A percentile compares a stretch with the other conserved stretches of the same genome.
Evolutionary conservation across 1,140 invertebrate species (phyloP).

Genomic region (Pseudomyrmex pallidus): DNA sequence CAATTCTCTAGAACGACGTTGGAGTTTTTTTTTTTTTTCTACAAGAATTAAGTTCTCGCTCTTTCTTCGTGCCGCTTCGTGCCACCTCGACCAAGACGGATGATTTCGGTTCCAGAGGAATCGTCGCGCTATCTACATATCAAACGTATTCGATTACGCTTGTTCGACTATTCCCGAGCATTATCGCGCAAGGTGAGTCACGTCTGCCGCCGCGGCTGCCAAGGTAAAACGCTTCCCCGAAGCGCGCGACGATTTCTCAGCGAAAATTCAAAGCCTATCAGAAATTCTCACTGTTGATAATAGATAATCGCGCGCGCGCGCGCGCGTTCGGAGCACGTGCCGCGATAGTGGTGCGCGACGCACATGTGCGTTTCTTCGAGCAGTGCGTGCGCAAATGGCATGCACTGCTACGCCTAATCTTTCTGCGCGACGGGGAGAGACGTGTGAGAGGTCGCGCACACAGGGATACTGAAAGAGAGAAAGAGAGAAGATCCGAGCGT

Average conservation of each 20-base stretch:
- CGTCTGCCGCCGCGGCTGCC: conserved; percentile 13
- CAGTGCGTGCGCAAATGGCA: conserved; percentile 43
- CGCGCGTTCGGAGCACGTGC: conserved; percentile 36
- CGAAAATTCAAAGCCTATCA: conserved; percentile 43
- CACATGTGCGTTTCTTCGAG: conserved; percentile 33
- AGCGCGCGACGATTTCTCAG: conserved; percentile 31
- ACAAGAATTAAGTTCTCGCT: background rate
- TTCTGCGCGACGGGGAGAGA: conserved; percentile 22
- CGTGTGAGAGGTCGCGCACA: background rate
- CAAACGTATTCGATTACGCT: conserved; percentile 40
- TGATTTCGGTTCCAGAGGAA: conserved; percentile 31
- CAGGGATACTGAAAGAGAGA: background rate
- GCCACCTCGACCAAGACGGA: background rate
- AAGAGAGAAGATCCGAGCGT: conserved; percentile 16
- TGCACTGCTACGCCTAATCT: conserved; percentile 52
- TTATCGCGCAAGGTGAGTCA: conserved; percentile 52
- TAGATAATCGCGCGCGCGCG: conserved; percentile 27
- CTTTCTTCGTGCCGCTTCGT: background rate
- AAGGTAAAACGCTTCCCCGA: conserved; percentile 46
- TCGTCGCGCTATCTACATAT: background rate
- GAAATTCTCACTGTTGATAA: conserved; percentile 30
- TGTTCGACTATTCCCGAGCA: conserved; percentile 30
- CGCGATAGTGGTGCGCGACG: conserved; percentile 41
- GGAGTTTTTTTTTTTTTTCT: background rate
- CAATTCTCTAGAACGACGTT: background rate